Conservation (phyloP, 2,888 invertebrate genomes). For the Opisthograptis luteolata region DNA sequence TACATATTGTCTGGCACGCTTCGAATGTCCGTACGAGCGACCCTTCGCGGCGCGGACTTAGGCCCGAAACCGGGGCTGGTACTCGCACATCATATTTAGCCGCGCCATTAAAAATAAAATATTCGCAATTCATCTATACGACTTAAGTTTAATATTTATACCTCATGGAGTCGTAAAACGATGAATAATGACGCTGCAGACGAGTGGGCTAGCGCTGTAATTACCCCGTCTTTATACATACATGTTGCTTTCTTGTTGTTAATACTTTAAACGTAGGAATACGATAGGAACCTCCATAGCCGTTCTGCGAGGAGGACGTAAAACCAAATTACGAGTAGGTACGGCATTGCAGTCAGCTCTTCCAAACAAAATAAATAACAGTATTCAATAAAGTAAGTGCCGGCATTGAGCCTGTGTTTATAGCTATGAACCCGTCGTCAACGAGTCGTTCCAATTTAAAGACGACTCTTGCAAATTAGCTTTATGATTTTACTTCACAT, state of each 20-base stretch:
- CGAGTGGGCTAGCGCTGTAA: slow-evolving; percentile 81
- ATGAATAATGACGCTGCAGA: slow-evolving; percentile 83
- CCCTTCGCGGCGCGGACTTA: slow-evolving; percentile 45
- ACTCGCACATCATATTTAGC: slow-evolving; percentile 79
- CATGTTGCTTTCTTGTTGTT: slow-evolving; percentile 78
- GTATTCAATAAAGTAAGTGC: slow-evolving; percentile 56
- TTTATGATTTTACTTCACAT: slow-evolving; percentile 4
- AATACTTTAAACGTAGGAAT: slow-evolving; percentile 71
- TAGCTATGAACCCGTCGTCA: slow-evolving; percentile 36
- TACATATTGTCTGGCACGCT: slow-evolving; percentile 63
- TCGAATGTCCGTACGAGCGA: slow-evolving; percentile 57
- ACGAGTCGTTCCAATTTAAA: slow-evolving; percentile 21
- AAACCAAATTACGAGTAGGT: slow-evolving; percentile 65
- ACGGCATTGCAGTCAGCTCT: slow-evolving; percentile 51
- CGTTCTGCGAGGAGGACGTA: slow-evolving; percentile 60
- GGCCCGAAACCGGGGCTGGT: slow-evolving; percentile 65
- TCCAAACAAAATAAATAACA: slow-evolving; percentile 51
- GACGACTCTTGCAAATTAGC: slow-evolving; percentile 18
- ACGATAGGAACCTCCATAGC: slow-evolving; percentile 65
- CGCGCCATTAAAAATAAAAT: slow-evolving; percentile 83
- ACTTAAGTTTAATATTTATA: slow-evolving; percentile 83
- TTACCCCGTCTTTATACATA: slow-evolving; percentile 79
- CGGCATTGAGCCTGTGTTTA: slow-evolving; percentile 40
- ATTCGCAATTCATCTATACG: slow-evolving; percentile 83
- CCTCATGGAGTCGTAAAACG: slow-evolving; percentile 83